Conservation (phyloP, 2,888 invertebrate genomes). For the Heliothis peltigera region DNA sequence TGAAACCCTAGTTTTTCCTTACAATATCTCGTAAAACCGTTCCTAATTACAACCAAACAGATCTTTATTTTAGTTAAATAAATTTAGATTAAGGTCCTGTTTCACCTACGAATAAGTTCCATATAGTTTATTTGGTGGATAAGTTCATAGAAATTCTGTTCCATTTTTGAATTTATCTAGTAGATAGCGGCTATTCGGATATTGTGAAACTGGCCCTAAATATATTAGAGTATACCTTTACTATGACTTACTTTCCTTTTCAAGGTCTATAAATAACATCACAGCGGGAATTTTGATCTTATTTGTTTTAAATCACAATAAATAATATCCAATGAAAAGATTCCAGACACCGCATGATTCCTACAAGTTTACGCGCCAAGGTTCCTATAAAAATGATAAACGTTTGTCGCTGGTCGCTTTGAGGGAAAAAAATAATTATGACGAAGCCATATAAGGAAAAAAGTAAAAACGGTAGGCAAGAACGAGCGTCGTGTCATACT, state of each 20-base stretch:
- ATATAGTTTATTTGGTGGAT: too few relatives aligned
- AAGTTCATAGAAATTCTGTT: too few relatives aligned
- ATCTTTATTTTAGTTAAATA: too few relatives aligned
- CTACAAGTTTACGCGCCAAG: slow-evolving; percentile 72
- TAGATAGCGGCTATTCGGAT: too few relatives aligned
- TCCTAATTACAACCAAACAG: too few relatives aligned
- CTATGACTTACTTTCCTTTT: slow-evolving; percentile 63
- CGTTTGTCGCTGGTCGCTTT: slow-evolving; percentile 70
- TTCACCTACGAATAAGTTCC: too few relatives aligned
- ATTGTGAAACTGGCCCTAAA: too few relatives aligned
- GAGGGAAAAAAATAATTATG: slow-evolving; percentile 62
- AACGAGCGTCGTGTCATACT: slow-evolving; percentile 7
- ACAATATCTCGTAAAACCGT: too few relatives aligned
- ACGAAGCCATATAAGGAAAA: slow-evolving; percentile 57
- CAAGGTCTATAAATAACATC: slow-evolving; percentile 68
- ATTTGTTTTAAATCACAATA: slow-evolving; percentile 83
- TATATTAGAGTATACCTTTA: slow-evolving; percentile 27
- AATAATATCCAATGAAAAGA: slow-evolving; percentile 74
- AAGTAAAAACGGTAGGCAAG: slow-evolving; percentile 62
- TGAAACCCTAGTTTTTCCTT: too few relatives aligned
- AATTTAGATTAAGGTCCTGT: too few relatives aligned
- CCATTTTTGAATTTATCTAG: too few relatives aligned
- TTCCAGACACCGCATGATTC: slow-evolving; percentile 76
- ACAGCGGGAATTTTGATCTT: slow-evolving; percentile 80
- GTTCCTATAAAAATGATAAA: slow-evolving; percentile 82